A percentile compares a stretch with the other conserved stretches of the same genome.
Conservation (phyloP, 2,888 invertebrate species). For the Eustalomyia histrio region DNA sequence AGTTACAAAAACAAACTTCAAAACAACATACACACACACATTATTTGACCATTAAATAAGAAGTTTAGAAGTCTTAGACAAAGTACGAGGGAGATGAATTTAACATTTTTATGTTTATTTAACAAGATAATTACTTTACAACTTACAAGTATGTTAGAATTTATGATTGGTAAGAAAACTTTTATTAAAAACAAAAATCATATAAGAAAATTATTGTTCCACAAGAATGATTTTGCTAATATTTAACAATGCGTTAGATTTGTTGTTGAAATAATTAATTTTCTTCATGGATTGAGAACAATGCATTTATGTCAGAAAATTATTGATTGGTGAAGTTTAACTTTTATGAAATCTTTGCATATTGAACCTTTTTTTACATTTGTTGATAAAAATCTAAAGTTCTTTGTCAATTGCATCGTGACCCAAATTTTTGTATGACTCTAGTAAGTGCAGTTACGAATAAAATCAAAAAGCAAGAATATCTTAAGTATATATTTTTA, state of each 20-base stretch:
- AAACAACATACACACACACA: constrained; percentile 1
- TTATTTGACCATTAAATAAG: constrained; percentile 12
- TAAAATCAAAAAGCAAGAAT: no score
- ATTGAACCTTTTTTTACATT: no score
- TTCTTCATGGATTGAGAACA: not conserved
- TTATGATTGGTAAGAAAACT: constrained; percentile 1
- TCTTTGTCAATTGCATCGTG: no score
- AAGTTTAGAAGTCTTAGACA: not conserved
- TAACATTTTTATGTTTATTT: constrained; percentile 6
- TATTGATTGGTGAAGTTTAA: no score
- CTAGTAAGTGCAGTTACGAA: no score
- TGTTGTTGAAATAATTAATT: not conserved
- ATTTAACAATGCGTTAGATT: constrained; percentile 6
- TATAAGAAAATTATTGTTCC: constrained; percentile 18
- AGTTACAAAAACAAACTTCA: not conserved
- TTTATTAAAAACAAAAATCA: constrained; percentile 14
- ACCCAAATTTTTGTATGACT: no score
- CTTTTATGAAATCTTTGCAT: no score
- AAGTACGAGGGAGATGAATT: not conserved
- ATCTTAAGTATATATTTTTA: no score
- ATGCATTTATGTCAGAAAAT: not conserved
- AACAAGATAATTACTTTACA: not conserved
- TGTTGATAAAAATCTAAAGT: no score
- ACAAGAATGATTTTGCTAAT: constrained; percentile 13
- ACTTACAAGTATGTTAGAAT: constrained; percentile 12